Evolutionary conservation across 2,113 vertebrate species (phyloP).

Genomic region (Odobenus rosmarus): DNA sequence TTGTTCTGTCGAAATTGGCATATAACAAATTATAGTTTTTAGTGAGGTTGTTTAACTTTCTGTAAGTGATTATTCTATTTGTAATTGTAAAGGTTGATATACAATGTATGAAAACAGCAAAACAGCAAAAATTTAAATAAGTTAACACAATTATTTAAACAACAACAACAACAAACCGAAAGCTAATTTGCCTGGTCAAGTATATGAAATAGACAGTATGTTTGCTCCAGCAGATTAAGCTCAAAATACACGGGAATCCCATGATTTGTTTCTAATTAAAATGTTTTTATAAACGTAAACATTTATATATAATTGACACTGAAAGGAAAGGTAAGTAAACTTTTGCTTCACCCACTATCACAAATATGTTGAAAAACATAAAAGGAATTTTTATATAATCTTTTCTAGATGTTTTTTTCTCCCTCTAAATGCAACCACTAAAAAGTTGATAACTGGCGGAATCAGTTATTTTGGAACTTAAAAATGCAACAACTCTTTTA

Average conservation of each 20-base stretch:
- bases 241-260: neutral
- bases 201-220: neutral
- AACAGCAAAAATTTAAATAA: neutral
- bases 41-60: constrained; percentile 14
- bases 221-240: neutral
- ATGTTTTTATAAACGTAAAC: constrained; percentile 36
- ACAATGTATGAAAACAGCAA: neutral
- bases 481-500: neutral
- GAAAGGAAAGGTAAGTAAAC: neutral
- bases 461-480: constrained; percentile 30
- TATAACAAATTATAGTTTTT: neutral
- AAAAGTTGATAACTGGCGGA: neutral
- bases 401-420: neutral
- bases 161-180: neutral
- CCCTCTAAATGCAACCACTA: neutral
- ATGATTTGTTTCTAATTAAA: constrained; percentile 38
- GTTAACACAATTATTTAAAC: neutral
- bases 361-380: neutral
- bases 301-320: constrained; percentile 18
- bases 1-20: neutral
- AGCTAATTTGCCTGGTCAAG: neutral
- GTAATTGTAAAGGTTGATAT: neutral
- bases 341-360: neutral
- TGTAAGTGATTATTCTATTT: neutral
- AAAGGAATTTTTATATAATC: neutral